These are phyloP conservation scores for Gnatocerus cornutus DNA, from an alignment of 2,888 invertebrate genomes.

Conservation along the genomic window DNA sequence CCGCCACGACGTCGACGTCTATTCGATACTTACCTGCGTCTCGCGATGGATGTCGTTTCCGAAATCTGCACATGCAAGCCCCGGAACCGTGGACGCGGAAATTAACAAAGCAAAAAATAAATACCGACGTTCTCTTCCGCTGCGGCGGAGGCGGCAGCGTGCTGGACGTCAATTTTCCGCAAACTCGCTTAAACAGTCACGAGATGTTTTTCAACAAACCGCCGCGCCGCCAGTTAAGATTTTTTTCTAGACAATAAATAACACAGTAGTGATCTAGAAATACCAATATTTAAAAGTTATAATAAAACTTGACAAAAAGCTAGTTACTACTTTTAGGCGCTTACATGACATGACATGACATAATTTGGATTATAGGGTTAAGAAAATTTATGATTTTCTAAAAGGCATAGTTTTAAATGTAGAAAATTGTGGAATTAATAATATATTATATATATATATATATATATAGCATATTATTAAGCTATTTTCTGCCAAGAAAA, in stretches of 20 bases:
- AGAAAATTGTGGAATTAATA: no score
- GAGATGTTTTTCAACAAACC: slow-evolving; percentile 9
- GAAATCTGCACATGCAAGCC: slow-evolving; percentile 44
- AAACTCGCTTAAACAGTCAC: slow-evolving; percentile 8
- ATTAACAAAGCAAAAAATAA: slow-evolving; percentile 34
- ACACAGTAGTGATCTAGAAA: no score
- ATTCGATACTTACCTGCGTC: slow-evolving; percentile 32
- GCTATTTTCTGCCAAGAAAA: no score
- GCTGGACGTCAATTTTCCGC: slow-evolving; percentile 16
- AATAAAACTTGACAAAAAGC: no score
- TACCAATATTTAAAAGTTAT: no score
- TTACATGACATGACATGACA: no score
- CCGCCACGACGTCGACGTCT: slow-evolving; percentile 36
- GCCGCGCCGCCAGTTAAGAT: neutral
- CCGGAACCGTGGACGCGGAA: slow-evolving; percentile 23
- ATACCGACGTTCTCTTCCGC: slow-evolving; percentile 34
- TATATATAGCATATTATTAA: no score
- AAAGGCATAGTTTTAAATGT: no score
- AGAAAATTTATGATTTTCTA: no score
- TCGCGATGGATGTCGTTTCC: slow-evolving; percentile 29
- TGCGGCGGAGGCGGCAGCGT: neutral
- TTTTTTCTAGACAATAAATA: neutral
- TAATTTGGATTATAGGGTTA: no score
- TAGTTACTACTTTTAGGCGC: no score
- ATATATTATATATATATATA: no score